Evolutionary conservation across 2,888 invertebrate species (phyloP).

Genomic region (Hoplodrina ambigua): DNA sequence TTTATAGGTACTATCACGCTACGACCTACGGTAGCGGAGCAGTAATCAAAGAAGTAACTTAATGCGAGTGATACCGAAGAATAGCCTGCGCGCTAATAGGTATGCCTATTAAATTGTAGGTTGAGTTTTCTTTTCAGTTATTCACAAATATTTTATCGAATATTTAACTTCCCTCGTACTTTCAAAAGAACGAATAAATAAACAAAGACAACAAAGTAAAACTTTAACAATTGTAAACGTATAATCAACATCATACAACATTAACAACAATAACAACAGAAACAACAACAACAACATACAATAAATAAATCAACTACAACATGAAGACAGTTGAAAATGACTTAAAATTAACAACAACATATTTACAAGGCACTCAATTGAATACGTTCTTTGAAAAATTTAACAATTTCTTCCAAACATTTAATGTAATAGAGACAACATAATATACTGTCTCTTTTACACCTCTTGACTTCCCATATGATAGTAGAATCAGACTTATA

Average conservation of each 20-base stretch:
- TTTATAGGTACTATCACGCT: too few species aligned
- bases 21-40: too few species aligned
- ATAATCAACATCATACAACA: slow-evolving; percentile 56
- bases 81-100: not conserved
- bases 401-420: slow-evolving; percentile 25
- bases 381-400: slow-evolving; percentile 40
- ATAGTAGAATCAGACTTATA: slow-evolving; percentile 41
- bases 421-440: not conserved
- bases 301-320: slow-evolving; percentile 91
- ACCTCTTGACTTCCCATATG: slow-evolving; percentile 6
- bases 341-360: slow-evolving; percentile 88
- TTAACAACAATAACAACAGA: slow-evolving; percentile 51
- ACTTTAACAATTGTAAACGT: slow-evolving; percentile 57
- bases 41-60: too few species aligned
- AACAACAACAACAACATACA: slow-evolving; percentile 75
- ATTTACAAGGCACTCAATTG: slow-evolving; percentile 83
- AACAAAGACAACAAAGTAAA: slow-evolving; percentile 31
- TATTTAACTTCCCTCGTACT: not conserved
- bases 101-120: not conserved
- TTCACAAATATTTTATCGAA: not conserved
- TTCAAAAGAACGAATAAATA: not conserved
- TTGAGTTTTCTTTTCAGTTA: not conserved
- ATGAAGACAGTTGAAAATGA: slow-evolving; percentile 89
- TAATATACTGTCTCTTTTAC: not conserved
- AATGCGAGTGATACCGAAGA: too few species aligned